phyloP scores from a whole-genome alignment of 2,113 vertebrate genomes.

The Heteronetta atricapilla region DNA sequence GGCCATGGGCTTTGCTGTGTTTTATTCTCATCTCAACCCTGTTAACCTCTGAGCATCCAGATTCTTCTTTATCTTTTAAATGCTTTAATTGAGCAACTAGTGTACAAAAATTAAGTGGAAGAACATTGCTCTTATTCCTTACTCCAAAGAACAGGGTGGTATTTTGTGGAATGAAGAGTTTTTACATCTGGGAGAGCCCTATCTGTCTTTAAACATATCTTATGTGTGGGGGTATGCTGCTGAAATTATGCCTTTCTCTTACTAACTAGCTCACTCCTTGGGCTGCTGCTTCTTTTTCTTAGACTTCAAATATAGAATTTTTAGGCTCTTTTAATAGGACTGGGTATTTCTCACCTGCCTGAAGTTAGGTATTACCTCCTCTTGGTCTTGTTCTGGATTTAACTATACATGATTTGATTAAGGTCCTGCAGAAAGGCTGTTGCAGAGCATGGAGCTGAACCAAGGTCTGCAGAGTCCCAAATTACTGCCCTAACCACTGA shows the following conservation, averaged over 20 bases:
- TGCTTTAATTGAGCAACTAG: rapidly evolving
- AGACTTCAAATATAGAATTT: not conserved
- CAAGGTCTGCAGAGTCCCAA: not conserved
- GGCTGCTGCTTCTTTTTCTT: not conserved
- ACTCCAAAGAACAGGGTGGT: not conserved
- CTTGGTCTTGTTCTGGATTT: not conserved
- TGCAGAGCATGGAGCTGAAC: not conserved
- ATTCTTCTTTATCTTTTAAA: not conserved
- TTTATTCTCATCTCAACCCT: not conserved
- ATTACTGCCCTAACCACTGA: not conserved
- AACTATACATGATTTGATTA: not conserved
- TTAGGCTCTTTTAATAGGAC: not conserved
- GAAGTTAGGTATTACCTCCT: not conserved
- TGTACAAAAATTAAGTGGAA: not conserved
- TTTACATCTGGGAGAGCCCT: not conserved
- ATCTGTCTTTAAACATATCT: not conserved
- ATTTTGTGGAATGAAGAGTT: not conserved
- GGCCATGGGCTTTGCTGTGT: not conserved
- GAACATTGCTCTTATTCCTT: not conserved
- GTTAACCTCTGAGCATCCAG: not conserved
- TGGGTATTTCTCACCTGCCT: not conserved
- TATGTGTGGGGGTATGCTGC: not conserved
- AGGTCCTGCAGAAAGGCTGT: not conserved
- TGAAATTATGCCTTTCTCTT: not conserved
- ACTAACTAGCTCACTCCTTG: not conserved